phyloP scores from a whole-genome alignment of 2,888 invertebrate species.

The Caradrina kadenii region DNA sequence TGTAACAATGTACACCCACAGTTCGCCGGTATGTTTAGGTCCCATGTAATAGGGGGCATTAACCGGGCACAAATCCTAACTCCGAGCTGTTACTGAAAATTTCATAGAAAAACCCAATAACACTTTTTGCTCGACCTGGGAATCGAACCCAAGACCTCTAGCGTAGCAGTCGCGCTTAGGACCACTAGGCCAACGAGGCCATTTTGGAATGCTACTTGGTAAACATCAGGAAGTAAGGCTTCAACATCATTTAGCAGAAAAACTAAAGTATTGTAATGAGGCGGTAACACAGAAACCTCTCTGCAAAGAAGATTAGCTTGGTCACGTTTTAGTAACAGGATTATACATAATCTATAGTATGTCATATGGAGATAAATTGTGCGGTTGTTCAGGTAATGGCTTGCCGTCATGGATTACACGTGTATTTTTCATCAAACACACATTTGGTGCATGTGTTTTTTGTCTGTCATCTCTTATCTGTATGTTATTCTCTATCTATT shows the following conservation, averaged over 20 bases:
- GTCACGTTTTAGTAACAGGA: constrained; percentile 75
- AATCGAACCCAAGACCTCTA: too few species aligned
- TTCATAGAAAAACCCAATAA: too few species aligned
- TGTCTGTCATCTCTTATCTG: neutral
- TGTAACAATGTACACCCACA: too few species aligned
- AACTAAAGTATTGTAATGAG: constrained; percentile 54
- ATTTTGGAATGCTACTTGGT: neutral
- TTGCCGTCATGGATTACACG: constrained; percentile 30
- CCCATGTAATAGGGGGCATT: too few species aligned
- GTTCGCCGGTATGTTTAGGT: too few species aligned
- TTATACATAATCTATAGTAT: constrained; percentile 68
- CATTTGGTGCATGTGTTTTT: neutral
- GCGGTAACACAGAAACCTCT: constrained; percentile 68
- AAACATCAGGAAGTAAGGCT: constrained; percentile 24
- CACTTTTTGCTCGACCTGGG: too few species aligned
- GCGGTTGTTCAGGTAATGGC: constrained; percentile 43
- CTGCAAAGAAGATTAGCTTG: constrained; percentile 67
- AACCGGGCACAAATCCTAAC: too few species aligned
- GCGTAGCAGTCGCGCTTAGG: too few species aligned
- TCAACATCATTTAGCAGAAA: constrained; percentile 30
- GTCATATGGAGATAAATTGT: constrained; percentile 64
- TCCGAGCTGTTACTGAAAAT: too few species aligned
- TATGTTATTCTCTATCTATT: too few species aligned
- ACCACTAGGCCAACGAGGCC: too few species aligned
- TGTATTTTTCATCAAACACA: constrained; percentile 14